These are phyloP conservation scores for Trichonephila clavipes DNA, from an alignment of 1,140 invertebrate species.

Conservation along the genomic window DNA sequence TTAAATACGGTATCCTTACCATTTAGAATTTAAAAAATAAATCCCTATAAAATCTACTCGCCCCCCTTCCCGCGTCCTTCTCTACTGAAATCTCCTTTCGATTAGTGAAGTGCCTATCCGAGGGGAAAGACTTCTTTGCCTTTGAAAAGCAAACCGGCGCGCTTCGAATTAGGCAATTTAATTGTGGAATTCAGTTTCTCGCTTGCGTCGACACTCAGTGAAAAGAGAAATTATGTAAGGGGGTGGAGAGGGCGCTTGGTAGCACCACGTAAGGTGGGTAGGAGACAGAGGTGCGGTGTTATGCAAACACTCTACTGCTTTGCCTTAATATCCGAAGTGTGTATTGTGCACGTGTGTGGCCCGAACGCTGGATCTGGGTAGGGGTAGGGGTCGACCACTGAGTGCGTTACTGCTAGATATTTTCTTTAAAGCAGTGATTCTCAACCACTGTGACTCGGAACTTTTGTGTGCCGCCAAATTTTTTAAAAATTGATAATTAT, in stretches of 20 bases:
- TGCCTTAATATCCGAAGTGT: slow-evolving; percentile 57
- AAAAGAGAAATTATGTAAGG: not conserved
- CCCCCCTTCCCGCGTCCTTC: too few species aligned
- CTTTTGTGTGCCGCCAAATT: too few species aligned
- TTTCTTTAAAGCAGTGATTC: too few species aligned
- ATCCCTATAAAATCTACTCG: not conserved
- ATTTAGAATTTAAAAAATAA: not conserved
- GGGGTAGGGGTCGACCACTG: not conserved
- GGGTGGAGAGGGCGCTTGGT: not conserved
- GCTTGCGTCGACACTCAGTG: not conserved
- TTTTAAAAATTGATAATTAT: too few species aligned
- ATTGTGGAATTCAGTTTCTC: not conserved
- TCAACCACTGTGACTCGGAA: too few species aligned
- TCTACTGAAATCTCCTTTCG: too few species aligned
- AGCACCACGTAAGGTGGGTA: not conserved
- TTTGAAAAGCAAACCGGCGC: not conserved
- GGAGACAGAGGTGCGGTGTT: slow-evolving; percentile 41
- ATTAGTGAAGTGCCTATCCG: not conserved
- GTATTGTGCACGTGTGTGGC: slow-evolving; percentile 58
- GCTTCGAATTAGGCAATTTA: slow-evolving; percentile 25
- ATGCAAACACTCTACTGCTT: slow-evolving; percentile 58
- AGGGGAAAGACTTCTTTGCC: not conserved
- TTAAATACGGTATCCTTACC: too few species aligned
- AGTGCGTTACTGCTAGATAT: not conserved
- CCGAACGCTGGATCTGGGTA: slow-evolving; percentile 19